A percentile compares a stretch with the other conserved stretches of the same genome.
phyloP scores from a whole-genome alignment of 2,888 invertebrate species.

The Apocheima hispidaria region DNA sequence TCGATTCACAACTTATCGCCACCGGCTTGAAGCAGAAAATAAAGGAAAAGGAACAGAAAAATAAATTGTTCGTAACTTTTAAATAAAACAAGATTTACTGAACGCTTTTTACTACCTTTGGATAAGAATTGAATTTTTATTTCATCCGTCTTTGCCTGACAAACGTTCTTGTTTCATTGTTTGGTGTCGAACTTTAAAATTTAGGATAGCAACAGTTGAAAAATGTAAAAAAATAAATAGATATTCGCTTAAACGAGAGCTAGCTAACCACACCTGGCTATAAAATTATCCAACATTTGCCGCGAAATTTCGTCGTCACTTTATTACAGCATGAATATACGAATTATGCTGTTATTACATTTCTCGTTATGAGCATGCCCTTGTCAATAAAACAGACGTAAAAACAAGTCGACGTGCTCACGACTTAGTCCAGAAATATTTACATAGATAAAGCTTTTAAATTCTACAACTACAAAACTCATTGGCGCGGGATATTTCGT shows the following conservation, averaged over 20 bases:
- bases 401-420: constrained; percentile 24
- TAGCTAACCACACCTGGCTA: too few species aligned
- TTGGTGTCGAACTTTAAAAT: not conserved
- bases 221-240: too few species aligned
- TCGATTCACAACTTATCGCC: constrained; percentile 9
- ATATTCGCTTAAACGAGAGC: too few species aligned
- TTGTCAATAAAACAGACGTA: constrained; percentile 6
- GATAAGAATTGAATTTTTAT: constrained; percentile 24
- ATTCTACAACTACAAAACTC: constrained; percentile 24
- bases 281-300: too few species aligned
- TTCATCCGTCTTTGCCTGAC: constrained; percentile 1
- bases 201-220: not conserved
- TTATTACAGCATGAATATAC: too few species aligned
- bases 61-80: constrained; percentile 27
- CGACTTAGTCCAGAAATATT: constrained; percentile 11
- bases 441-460: constrained; percentile 34
- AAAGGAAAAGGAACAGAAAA: constrained; percentile 27
- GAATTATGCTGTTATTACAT: too few species aligned
- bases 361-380: not conserved
- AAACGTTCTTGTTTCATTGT: constrained; percentile 7
- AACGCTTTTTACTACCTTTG: constrained; percentile 17
- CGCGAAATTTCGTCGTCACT: too few species aligned
- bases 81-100: constrained; percentile 28
- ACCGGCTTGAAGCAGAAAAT: constrained; percentile 4
- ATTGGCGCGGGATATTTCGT: constrained; percentile 22